Evolutionary conservation across 2,888 invertebrate species (phyloP).

Genomic region (Sminthurides aquaticus): DNA sequence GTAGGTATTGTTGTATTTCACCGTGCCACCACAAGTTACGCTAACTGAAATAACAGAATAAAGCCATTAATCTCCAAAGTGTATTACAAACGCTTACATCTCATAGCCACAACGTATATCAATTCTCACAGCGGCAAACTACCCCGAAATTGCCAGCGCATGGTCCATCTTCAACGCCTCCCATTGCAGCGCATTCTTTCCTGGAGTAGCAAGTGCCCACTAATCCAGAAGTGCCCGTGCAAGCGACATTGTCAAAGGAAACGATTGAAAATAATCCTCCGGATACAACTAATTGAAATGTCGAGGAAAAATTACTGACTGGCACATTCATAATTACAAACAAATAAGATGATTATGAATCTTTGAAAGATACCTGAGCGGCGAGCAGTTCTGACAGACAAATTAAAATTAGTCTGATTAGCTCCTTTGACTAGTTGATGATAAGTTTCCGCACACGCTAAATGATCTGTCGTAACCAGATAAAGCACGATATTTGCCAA

Average conservation of each 20-base stretch:
- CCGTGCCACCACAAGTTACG: constrained; percentile 59
- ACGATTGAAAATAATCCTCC: constrained; percentile 42
- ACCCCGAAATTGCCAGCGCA: constrained; percentile 69
- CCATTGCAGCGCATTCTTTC: constrained; percentile 62
- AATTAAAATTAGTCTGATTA: not conserved
- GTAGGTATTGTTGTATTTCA: constrained; percentile 73
- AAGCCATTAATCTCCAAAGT: constrained; percentile 8
- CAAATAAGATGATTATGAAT: not conserved
- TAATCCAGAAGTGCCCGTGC: constrained; percentile 36
- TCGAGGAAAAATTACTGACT: not conserved
- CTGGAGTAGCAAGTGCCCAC: constrained; percentile 70
- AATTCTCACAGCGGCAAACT: constrained; percentile 69
- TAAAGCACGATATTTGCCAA: too few relatives aligned
- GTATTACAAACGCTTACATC: not conserved
- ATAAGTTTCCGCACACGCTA: too few relatives aligned
- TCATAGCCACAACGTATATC: not conserved
- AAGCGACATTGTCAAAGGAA: constrained; percentile 42
- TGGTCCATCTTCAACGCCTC: constrained; percentile 63
- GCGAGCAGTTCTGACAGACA: not conserved
- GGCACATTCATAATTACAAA: not conserved
- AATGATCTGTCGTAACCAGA: too few relatives aligned
- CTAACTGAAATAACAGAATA: constrained; percentile 53
- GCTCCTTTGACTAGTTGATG: not conserved
- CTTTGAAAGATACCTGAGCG: not conserved
- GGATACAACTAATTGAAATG: constrained; percentile 31